Percentiles rank a stretch among this genome's conserved stretches.
Evolutionary conservation across 37 sponge, comb jelly and placozoan genomes (phyloP).

Genomic region (Hexactinellida sp.): DNA sequence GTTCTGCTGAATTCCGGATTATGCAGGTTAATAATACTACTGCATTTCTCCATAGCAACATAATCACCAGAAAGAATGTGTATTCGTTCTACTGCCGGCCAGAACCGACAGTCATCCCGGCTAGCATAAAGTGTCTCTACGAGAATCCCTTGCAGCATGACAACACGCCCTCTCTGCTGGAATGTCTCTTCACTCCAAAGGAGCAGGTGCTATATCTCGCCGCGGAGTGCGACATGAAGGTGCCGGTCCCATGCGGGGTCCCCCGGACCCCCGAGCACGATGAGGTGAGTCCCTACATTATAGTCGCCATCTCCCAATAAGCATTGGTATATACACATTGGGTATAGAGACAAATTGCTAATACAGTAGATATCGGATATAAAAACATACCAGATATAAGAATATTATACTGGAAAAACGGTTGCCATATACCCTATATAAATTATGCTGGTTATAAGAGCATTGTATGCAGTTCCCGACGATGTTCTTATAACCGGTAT

Average conservation of each 20-base stretch:
- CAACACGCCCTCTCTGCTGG: slow-evolving; percentile 12
- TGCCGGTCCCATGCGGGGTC: not conserved
- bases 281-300: not conserved
- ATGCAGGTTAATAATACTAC: not conserved
- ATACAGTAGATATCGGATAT: too few relatives aligned
- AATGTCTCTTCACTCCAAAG: slow-evolving; percentile 30
- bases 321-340: too few relatives aligned
- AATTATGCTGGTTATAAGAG: too few relatives aligned
- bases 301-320: not conserved
- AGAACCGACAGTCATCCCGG: slow-evolving; percentile 24
- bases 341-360: too few relatives aligned
- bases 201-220: slow-evolving; percentile 27
- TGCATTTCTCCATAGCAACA: not conserved
- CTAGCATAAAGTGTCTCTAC: slow-evolving; percentile 39
- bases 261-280: not conserved
- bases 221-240: not conserved
- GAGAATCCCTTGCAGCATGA: slow-evolving; percentile 27
- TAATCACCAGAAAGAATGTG: not conserved
- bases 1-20: too few relatives aligned
- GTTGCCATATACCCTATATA: too few relatives aligned
- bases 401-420: too few relatives aligned
- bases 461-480: too few relatives aligned
- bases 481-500: too few relatives aligned
- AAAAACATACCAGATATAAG: too few relatives aligned
- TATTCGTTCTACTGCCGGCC: not conserved